These are phyloP conservation scores for Drosophila buzzatii DNA, from an alignment of 2,888 invertebrate genomes.

Conservation along the genomic window DNA sequence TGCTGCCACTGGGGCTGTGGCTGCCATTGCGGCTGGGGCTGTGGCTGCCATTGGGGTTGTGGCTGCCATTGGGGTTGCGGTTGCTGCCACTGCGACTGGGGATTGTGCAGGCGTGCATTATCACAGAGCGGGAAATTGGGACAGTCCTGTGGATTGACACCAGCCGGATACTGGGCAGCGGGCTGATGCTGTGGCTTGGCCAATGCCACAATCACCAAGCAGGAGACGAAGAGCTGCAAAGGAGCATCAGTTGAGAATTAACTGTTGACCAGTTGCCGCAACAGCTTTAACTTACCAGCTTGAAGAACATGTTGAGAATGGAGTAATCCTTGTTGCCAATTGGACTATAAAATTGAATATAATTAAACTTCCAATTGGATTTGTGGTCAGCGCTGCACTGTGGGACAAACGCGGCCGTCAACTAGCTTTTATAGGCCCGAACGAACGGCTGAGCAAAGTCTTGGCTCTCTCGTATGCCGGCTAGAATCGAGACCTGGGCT, in stretches of 20 bases:
- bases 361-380: conserved; percentile 85
- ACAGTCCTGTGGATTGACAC: conserved; percentile 86
- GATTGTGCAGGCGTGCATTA: conserved; percentile 85
- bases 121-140: conserved; percentile 86
- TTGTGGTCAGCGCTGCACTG: conserved; percentile 84
- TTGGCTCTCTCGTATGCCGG: conserved; percentile 52
- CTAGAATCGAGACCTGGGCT: conserved; percentile 60
- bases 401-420: conserved; percentile 72
- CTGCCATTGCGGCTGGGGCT: conserved; percentile 70
- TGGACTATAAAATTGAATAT: conserved; percentile 84
- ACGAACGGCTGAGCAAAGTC: conserved; percentile 29
- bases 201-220: conserved; percentile 81
- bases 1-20: conserved; percentile 59
- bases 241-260: not conserved
- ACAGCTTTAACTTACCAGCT: conserved; percentile 83
- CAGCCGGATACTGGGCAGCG: conserved; percentile 86
- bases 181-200: conserved; percentile 84
- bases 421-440: conserved; percentile 83
- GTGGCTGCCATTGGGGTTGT: conserved; percentile 77
- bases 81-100: conserved; percentile 82
- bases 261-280: too few relatives aligned
- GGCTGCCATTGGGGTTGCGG: conserved; percentile 80
- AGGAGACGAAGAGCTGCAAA: conserved; percentile 79
- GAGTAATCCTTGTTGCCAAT: conserved; percentile 63
- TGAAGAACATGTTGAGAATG: conserved; percentile 83